Conservation (phyloP, 2,888 invertebrate species). For the Tachina fera region DNA sequence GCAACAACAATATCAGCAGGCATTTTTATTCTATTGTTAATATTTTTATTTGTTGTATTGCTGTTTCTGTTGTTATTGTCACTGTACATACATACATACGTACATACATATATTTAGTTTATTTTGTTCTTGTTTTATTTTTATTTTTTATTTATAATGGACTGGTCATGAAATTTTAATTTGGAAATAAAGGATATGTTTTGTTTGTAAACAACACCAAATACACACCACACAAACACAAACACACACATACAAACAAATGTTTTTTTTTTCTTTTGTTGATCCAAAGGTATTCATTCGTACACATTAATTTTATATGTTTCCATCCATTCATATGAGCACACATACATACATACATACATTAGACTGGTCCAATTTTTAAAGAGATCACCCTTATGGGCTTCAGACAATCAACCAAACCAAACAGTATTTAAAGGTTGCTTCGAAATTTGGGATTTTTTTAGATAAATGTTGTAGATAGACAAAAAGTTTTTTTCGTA, state of each 20-base stretch:
- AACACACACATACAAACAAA: not conserved
- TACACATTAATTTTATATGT: too few relatives aligned
- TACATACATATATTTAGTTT: too few relatives aligned
- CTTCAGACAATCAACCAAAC: too few relatives aligned
- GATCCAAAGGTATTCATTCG: too few relatives aligned
- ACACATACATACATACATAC: not conserved
- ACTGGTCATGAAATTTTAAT: conserved; percentile 63
- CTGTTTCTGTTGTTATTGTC: conserved; percentile 11
- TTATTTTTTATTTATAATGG: conserved; percentile 51
- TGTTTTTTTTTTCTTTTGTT: too few relatives aligned
- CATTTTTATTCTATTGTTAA: conserved; percentile 43
- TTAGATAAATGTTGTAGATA: too few relatives aligned
- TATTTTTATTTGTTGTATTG: conserved; percentile 32
- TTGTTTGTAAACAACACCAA: conserved; percentile 38
- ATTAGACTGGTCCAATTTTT: not conserved
- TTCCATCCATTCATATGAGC: not conserved
- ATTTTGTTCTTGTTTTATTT: conserved; percentile 7
- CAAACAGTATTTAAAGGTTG: too few relatives aligned
- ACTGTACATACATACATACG: not conserved
- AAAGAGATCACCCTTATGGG: not conserved
- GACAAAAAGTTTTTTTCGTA: too few relatives aligned
- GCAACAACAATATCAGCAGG: conserved; percentile 12
- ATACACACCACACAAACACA: not conserved
- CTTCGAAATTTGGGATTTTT: too few relatives aligned
- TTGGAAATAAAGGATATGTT: conserved; percentile 46